Evolutionary conservation across 2,797 vertebrate species (phyloP).

Genomic region (Cryptoblepharus egeriae): DNA sequence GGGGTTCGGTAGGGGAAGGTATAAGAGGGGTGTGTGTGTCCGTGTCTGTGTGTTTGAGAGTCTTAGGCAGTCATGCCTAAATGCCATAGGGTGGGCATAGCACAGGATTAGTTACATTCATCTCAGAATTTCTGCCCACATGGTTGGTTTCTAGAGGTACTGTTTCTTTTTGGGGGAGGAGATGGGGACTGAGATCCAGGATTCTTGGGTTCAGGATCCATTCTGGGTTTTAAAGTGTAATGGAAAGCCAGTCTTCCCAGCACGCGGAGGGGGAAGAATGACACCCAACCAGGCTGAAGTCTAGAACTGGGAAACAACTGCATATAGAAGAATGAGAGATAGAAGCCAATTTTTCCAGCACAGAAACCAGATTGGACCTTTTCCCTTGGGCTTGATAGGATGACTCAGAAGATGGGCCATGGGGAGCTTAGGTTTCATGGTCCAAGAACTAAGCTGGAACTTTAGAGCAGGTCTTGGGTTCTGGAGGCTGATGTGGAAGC

Average conservation of each 20-base stretch:
- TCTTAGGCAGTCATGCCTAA: slow-evolving; percentile 22
- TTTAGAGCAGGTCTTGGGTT: not conserved
- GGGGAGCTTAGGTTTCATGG: not conserved
- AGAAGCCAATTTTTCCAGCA: not conserved
- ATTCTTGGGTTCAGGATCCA: slow-evolving; percentile 8
- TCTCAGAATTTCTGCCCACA: slow-evolving; percentile 29
- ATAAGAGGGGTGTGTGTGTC: not conserved
- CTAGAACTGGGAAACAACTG: not conserved
- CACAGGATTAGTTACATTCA: slow-evolving; percentile 40
- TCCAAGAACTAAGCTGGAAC: not conserved
- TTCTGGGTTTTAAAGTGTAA: slow-evolving; percentile 14
- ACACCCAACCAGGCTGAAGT: not conserved
- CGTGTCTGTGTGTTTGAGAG: not conserved
- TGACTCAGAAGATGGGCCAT: not conserved
- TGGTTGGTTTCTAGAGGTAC: slow-evolving; percentile 18
- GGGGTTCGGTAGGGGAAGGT: slow-evolving; percentile 2
- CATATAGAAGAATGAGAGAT: not conserved
- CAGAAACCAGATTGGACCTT: not conserved
- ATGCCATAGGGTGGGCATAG: slow-evolving; percentile 16
- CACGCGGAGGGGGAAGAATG: not conserved
- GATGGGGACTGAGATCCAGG: not conserved
- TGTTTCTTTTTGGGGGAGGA: not conserved
- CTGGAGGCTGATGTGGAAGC: not conserved
- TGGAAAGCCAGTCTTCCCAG: not conserved
- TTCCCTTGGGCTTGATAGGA: not conserved